These are phyloP conservation scores for Elysia crispata DNA, from an alignment of 2,888 invertebrate species.

Conservation along the genomic window DNA sequence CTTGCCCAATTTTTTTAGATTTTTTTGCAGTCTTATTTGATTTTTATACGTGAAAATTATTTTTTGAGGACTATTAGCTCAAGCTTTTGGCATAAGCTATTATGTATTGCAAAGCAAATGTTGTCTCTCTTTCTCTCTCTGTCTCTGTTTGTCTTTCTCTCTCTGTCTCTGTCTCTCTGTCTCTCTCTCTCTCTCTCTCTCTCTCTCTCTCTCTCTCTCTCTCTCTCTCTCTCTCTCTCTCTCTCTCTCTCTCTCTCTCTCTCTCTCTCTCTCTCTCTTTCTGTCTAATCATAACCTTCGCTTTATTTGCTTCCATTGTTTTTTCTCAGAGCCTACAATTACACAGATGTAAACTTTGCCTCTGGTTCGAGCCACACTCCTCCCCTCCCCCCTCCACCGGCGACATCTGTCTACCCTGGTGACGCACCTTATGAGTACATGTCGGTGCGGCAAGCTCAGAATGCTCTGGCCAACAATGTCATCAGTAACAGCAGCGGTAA, in stretches of 20 bases:
- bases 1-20: no score
- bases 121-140: no score
- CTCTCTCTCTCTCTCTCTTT: conserved; percentile 10
- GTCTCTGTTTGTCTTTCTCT: no score
- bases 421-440: conserved; percentile 70
- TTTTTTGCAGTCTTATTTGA: no score
- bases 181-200: no score
- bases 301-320: neutral
- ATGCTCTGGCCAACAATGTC: neutral
- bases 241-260: neutral
- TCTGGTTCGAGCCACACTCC: conserved; percentile 31
- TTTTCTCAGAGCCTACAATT: conserved; percentile 53
- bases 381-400: conserved; percentile 39
- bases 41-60: no score
- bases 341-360: conserved; percentile 45
- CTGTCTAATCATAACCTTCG: neutral
- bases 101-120: no score
- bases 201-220: no score
- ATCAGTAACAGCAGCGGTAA: conserved; percentile 7
- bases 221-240: no score
- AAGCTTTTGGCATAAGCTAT: no score
- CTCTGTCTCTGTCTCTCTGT: no score
- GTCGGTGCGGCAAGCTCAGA: conserved; percentile 44
- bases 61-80: no score
- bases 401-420: conserved; percentile 29